Conservation (phyloP, 2,888 invertebrate genomes). For the Germaria angustata region DNA sequence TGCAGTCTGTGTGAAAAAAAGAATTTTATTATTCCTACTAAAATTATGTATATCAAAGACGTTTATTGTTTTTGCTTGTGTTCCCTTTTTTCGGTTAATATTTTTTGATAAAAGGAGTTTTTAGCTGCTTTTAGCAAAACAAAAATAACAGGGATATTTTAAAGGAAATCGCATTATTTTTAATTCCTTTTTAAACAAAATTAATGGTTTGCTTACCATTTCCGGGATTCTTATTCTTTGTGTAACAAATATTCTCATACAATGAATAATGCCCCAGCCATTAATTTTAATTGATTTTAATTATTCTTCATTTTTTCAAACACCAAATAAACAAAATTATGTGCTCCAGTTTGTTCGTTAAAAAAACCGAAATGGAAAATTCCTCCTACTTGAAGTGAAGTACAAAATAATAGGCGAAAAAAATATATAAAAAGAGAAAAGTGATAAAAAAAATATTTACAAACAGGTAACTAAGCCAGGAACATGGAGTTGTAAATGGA, state of each 20-base stretch:
- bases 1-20: constrained; percentile 29
- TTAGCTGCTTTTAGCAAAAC: not conserved
- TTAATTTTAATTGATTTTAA: constrained; percentile 64
- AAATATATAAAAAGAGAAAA: not conserved
- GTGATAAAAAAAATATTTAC: not conserved
- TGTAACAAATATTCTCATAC: not conserved
- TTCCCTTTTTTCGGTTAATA: not conserved
- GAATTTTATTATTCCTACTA: constrained; percentile 14
- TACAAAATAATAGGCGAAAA: constrained; percentile 12
- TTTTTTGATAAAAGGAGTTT: constrained; percentile 27
- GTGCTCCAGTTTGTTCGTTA: constrained; percentile 36
- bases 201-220: constrained; percentile 41
- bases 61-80: constrained; percentile 16
- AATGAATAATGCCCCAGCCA: constrained; percentile 9
- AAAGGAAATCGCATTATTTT: constrained; percentile 34
- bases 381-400: not conserved
- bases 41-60: constrained; percentile 49
- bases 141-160: not conserved
- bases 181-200: constrained; percentile 24
- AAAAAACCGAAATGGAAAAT: constrained; percentile 35
- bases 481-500: not conserved
- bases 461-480: not conserved
- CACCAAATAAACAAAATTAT: constrained; percentile 38
- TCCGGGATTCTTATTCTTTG: constrained; percentile 43
- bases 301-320: constrained; percentile 39